These are phyloP conservation scores for Zosterops borbonicus DNA, from an alignment of 2,113 vertebrate species.

Conservation along the genomic window DNA sequence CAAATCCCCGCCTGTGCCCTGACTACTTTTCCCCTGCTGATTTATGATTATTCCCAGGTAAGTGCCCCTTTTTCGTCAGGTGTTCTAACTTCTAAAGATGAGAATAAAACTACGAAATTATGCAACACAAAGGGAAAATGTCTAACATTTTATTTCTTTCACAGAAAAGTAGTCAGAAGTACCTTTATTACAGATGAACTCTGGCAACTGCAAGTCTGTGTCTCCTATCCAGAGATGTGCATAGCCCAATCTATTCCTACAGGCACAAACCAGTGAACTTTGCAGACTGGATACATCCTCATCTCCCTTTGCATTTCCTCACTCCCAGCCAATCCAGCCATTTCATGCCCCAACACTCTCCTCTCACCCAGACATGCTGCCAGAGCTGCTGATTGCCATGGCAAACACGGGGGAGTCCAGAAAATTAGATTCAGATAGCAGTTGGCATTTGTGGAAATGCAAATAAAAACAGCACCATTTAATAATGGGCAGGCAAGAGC, in stretches of 20 bases:
- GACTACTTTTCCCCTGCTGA: background rate
- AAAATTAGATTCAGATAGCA: background rate
- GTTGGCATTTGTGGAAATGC: background rate
- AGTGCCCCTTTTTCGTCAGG: background rate
- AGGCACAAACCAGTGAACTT: background rate
- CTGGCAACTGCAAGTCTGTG: background rate
- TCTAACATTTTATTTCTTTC: background rate
- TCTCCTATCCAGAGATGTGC: background rate
- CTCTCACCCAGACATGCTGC: background rate
- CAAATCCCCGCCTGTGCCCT: no score
- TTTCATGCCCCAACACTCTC: background rate
- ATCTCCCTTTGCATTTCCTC: slow-evolving; percentile 68
- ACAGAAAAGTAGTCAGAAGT: background rate
- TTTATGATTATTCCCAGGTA: background rate
- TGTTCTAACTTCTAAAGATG: background rate
- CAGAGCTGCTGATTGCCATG: background rate
- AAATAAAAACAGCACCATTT: background rate
- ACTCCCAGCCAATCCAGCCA: slow-evolving; percentile 65
- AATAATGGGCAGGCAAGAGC: background rate
- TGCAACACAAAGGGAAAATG: background rate
- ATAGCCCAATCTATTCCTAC: background rate
- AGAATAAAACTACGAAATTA: background rate
- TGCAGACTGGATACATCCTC: background rate
- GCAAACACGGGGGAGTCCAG: background rate
- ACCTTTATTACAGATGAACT: background rate